phyloP scores from a whole-genome alignment of 2,113 vertebrate species.

The Dicrurus megarhynchus region DNA sequence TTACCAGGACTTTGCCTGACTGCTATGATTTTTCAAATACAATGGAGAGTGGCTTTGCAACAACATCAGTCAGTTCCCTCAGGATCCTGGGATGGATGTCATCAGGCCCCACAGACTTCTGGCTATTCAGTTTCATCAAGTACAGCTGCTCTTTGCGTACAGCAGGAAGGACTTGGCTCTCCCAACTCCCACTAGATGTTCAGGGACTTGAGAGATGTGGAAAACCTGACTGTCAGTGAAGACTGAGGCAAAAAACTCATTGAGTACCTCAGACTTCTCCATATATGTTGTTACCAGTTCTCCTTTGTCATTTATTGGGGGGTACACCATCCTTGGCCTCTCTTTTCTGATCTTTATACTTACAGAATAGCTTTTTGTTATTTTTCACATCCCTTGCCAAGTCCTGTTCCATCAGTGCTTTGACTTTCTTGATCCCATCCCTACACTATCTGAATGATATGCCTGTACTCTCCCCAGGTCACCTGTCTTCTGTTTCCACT shows the following conservation, averaged over 20 bases:
- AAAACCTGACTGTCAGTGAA: background rate
- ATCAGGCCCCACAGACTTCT: background rate
- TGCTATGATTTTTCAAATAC: background rate
- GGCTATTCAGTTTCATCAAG: background rate
- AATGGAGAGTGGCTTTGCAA: background rate
- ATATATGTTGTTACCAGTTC: background rate
- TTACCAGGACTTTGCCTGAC: background rate
- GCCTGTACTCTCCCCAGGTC: background rate
- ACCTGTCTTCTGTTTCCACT: background rate
- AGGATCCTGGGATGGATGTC: background rate
- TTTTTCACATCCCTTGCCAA: background rate
- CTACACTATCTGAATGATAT: background rate
- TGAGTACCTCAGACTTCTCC: background rate
- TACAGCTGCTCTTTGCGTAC: background rate
- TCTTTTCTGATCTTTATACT: background rate
- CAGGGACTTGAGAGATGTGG: background rate
- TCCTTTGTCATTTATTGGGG: background rate
- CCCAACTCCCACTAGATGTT: background rate
- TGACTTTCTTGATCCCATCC: background rate
- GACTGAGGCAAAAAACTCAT: background rate
- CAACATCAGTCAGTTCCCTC: background rate
- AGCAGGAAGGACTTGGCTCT: background rate
- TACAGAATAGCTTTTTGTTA: background rate
- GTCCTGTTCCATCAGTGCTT: background rate
- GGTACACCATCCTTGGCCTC: background rate